A percentile compares a stretch with the other conserved stretches of the same genome.
Conservation (phyloP, 2,888 invertebrate species). For the Troilus luridus region DNA sequence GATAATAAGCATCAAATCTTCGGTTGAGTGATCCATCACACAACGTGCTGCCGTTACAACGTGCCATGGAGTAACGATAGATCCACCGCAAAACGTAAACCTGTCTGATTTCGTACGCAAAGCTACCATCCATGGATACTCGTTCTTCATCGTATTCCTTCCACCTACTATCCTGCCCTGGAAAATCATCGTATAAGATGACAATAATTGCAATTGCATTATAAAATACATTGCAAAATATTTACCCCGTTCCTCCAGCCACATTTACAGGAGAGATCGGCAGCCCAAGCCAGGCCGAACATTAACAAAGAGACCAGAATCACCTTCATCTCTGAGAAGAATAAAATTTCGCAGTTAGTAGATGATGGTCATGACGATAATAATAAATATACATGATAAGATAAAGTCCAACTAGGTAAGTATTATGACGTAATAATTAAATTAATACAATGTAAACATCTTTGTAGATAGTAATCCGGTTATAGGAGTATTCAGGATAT, state of each 20-base stretch:
- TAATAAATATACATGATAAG: too few species aligned
- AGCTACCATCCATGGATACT: conserved; percentile 88
- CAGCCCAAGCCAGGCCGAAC: background rate
- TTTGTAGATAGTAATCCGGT: too few species aligned
- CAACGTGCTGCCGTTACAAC: conserved; percentile 86
- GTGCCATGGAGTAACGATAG: conserved; percentile 83
- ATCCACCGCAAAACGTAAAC: conserved; percentile 84
- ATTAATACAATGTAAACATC: too few species aligned
- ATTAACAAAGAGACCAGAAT: background rate
- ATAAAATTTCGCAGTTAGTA: background rate
- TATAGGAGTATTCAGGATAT: too few species aligned
- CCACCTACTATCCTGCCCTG: conserved; percentile 58
- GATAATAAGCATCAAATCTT: background rate
- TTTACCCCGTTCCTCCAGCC: background rate
- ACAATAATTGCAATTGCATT: background rate
- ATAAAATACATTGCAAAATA: background rate
- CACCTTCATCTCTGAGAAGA: background rate
- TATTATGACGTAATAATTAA: too few species aligned
- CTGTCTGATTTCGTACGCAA: conserved; percentile 76
- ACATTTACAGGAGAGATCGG: background rate
- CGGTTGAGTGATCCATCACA: conserved; percentile 68
- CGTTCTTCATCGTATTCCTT: conserved; percentile 68
- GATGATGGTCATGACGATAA: too few species aligned
- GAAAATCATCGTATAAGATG: background rate
- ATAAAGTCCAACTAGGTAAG: too few species aligned